phyloP scores from a whole-genome alignment of 1,140 invertebrate genomes.

The Sminthurinus signatus region DNA sequence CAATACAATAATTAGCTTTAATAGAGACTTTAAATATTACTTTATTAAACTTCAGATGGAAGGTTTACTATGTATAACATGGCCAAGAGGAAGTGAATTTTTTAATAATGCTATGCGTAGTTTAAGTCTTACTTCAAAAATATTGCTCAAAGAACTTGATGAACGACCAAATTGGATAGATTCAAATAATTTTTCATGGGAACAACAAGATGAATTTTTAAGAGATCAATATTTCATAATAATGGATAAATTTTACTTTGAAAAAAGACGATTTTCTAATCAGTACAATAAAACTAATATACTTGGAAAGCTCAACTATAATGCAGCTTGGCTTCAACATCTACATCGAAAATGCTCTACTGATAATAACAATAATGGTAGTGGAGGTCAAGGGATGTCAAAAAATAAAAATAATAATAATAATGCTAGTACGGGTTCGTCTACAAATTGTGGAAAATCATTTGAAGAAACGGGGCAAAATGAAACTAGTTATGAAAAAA shows the following conservation, averaged over 20 bases:
- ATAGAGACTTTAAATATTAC: constrained; percentile 1
- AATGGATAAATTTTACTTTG: not conserved
- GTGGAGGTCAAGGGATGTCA: too few species aligned
- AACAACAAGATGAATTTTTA: not conserved
- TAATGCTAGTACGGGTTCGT: too few species aligned
- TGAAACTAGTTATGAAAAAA: too few species aligned
- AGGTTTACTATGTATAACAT: not conserved
- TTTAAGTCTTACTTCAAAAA: not conserved
- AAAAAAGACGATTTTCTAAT: not conserved
- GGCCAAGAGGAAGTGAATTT: not conserved
- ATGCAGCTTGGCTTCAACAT: not conserved
- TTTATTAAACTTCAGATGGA: constrained; percentile 4
- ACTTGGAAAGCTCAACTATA: not conserved
- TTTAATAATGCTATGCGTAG: not conserved
- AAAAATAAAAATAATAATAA: too few species aligned
- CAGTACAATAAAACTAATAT: not conserved
- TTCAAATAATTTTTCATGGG: too few species aligned
- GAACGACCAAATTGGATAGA: too few species aligned
- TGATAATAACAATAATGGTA: too few species aligned
- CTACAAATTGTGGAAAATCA: too few species aligned
- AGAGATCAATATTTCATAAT: constrained; percentile 1
- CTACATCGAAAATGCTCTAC: not conserved
- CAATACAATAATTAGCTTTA: not conserved
- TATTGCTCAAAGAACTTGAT: too few species aligned
- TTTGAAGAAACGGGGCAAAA: too few species aligned